These are phyloP conservation scores for Conops quadrifasciatus DNA, from an alignment of 2,888 invertebrate species.

Conservation along the genomic window DNA sequence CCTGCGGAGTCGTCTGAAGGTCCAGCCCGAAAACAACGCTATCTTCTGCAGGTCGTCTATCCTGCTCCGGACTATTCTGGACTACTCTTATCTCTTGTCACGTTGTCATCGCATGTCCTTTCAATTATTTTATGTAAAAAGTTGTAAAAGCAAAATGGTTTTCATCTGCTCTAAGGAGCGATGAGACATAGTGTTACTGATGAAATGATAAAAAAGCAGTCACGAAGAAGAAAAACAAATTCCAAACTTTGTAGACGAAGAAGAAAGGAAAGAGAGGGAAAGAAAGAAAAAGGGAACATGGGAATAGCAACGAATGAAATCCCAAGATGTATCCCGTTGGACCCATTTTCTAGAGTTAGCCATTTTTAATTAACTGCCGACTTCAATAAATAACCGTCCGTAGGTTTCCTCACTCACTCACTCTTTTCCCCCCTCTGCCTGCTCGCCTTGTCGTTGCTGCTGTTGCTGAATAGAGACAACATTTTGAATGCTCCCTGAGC, in stretches of 20 bases:
- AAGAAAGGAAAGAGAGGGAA: not conserved
- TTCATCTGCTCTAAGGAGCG: not conserved
- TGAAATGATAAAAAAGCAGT: constrained; percentile 33
- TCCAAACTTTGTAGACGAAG: not conserved
- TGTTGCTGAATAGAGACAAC: too few species aligned
- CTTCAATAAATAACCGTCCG: too few species aligned
- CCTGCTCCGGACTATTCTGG: not conserved
- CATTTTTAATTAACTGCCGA: too few species aligned
- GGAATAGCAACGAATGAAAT: not conserved
- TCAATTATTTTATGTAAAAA: constrained; percentile 36
- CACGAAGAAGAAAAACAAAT: constrained; percentile 50
- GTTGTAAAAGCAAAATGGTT: constrained; percentile 32
- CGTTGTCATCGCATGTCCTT: constrained; percentile 22
- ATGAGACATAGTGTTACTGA: not conserved
- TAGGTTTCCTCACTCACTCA: too few species aligned
- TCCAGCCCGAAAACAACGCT: too few species aligned
- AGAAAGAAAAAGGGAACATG: not conserved
- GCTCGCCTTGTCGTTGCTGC: too few species aligned
- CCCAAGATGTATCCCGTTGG: too few species aligned
- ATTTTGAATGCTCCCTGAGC: too few species aligned
- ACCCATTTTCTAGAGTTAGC: too few species aligned
- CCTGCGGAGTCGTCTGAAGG: too few species aligned
- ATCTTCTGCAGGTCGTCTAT: not conserved
- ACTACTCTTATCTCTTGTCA: not conserved
- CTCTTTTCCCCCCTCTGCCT: too few species aligned